Conservation (phyloP, 2,888 invertebrate genomes). For the Deilephila elpenor region DNA sequence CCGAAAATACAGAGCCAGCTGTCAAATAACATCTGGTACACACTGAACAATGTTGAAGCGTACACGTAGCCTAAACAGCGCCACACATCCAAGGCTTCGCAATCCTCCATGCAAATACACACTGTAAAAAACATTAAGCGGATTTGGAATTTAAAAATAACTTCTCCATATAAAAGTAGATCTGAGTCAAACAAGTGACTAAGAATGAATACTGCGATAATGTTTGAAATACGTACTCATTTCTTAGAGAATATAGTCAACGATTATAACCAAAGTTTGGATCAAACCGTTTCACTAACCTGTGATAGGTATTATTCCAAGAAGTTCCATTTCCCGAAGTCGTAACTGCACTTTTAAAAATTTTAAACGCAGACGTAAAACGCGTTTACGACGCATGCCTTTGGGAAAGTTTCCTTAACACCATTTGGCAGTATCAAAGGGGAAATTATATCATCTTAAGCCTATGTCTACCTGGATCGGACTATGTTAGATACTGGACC, state of each 20-base stretch:
- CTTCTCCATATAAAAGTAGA: constrained; percentile 50
- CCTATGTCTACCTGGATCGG: not conserved
- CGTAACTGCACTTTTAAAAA: not conserved
- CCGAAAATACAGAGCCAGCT: not conserved
- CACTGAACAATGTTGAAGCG: constrained; percentile 64
- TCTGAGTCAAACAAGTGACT: constrained; percentile 30
- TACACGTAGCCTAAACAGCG: constrained; percentile 70
- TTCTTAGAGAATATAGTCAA: no score
- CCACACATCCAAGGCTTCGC: constrained; percentile 62
- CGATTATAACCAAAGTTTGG: not conserved
- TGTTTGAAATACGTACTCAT: no score
- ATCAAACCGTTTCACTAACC: not conserved
- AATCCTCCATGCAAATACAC: constrained; percentile 61
- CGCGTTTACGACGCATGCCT: not conserved
- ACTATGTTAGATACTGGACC: not conserved
- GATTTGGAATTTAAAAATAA: constrained; percentile 53
- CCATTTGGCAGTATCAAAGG: constrained; percentile 2
- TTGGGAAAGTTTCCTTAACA: constrained; percentile 9
- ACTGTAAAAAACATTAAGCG: constrained; percentile 53
- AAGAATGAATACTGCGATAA: no score
- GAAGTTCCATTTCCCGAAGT: constrained; percentile 3
- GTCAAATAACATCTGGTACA: not conserved
- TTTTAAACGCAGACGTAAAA: not conserved
- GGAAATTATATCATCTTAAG: constrained; percentile 9
- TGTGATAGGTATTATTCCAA: constrained; percentile 1